Conservation (phyloP, 2,888 invertebrate species). For the Acanthosepion pharaonis region DNA sequence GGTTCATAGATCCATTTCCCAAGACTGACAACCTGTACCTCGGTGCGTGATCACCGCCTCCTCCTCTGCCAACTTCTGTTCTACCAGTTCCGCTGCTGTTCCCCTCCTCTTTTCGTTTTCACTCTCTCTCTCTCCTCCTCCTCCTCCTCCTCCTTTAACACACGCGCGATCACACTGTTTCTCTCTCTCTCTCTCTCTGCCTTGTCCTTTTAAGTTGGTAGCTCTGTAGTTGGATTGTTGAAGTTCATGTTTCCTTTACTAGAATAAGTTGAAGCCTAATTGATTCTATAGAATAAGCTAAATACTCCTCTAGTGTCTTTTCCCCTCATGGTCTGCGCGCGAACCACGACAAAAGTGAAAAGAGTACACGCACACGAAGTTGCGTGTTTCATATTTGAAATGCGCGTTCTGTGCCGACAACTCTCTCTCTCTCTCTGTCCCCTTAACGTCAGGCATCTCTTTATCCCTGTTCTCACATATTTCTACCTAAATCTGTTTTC, state of each 20-base stretch:
- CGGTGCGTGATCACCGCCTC: not conserved
- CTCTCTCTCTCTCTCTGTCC: not conserved
- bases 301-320: too few relatives aligned
- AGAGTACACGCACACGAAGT: not conserved
- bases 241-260: not conserved
- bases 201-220: not conserved
- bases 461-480: not conserved
- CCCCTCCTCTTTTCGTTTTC: not conserved
- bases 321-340: not conserved
- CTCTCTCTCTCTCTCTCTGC: too few relatives aligned
- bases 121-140: too few relatives aligned
- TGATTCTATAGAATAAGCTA: not conserved
- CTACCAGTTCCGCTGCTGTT: not conserved
- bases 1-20: slow-evolving; percentile 33
- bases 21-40: slow-evolving; percentile 8
- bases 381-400: not conserved
- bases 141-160: too few relatives aligned
- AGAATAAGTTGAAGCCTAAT: not conserved
- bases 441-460: not conserved
- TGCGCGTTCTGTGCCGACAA: not conserved
- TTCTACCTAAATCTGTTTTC: not conserved
- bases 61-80: not conserved
- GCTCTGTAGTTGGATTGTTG: not conserved
- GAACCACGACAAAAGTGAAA: not conserved
- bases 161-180: too few relatives aligned